A percentile compares a stretch with the other conserved stretches of the same genome.
These are phyloP conservation scores for Brachionus sp. DNA, from an alignment of 1,140 invertebrate species.

Conservation along the genomic window DNA sequence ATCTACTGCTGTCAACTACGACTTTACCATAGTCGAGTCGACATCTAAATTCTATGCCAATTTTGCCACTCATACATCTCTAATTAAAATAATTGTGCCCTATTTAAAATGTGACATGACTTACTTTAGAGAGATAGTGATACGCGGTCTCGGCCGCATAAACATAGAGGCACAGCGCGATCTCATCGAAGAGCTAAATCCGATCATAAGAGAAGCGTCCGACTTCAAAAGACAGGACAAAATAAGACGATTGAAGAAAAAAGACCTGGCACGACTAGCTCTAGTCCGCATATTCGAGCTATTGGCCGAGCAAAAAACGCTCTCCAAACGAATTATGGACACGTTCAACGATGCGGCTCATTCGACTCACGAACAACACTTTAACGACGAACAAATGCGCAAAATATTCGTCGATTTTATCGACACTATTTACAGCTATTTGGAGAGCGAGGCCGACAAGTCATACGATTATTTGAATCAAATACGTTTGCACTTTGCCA, in stretches of 20 bases:
- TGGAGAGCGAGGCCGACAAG: slow-evolving; percentile 29
- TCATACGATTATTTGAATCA: neutral
- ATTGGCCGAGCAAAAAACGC: slow-evolving; percentile 68
- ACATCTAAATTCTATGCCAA: slow-evolving; percentile 36
- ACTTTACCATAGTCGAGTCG: neutral
- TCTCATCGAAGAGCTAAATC: slow-evolving; percentile 87
- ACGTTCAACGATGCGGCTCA: neutral
- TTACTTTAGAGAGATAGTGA: slow-evolving; percentile 86
- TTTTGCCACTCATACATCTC: slow-evolving; percentile 59
- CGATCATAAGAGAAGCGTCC: slow-evolving; percentile 87
- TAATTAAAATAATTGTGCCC: slow-evolving; percentile 86
- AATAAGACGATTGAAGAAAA: slow-evolving; percentile 74
- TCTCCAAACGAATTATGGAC: slow-evolving; percentile 15
- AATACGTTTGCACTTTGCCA: slow-evolving; percentile 27
- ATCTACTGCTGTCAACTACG: neutral
- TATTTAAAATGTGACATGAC: slow-evolving; percentile 78
- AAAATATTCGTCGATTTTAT: slow-evolving; percentile 20
- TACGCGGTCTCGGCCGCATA: slow-evolving; percentile 84
- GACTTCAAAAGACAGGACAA: slow-evolving; percentile 91
- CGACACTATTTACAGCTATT: slow-evolving; percentile 9
- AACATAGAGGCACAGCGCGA: slow-evolving; percentile 84
- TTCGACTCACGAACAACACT: neutral
- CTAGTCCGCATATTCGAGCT: slow-evolving; percentile 83
- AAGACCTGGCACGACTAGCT: slow-evolving; percentile 85
- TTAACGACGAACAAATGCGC: slow-evolving; percentile 37